Evolutionary conservation across 2,888 invertebrate species (phyloP), one percentile per base, ranked within the genome.

Genomic region (Piscicola geometra): DNA sequence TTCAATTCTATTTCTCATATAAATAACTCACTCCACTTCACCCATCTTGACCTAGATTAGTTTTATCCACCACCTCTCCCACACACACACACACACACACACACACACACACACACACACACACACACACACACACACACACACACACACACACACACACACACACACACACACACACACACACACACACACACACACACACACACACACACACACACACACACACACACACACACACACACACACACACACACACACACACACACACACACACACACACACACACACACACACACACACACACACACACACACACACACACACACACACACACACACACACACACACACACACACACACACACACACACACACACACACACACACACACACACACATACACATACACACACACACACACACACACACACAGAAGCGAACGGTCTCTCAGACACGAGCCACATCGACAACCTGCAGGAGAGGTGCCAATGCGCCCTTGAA

Each of bases 401-500:
- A 56, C 60, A 56, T n/a, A 56, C 60, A 56, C 60, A 56, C 60
- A 56, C 60, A 56, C 60, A 56, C 60, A 56, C 60, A 56, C 60
- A 56, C 60, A 56, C 60, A 56, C 60, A 56, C 32, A 12, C 91
- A 97, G 97, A 98, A 88, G 96, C 96, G 56, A 94, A 94, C 85
- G 97, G 96, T 64, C 87, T 98, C 80, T 93, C 94, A 80, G 96
- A 97, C 88, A 92, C 93, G 75, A 91, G 91, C 72, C 94, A 96
- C 87, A 94, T 98, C 87, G 97, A 97, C 87, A 92, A 93, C 82
- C 90, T 97, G 79, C 97, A 97, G 87, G 97, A 97, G 86, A 97
- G 97, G 86, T 94, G 95, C n/a, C 97, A 97, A 86, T 95, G 95
- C 87, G 97, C 97, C 50, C 89, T 98, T 80, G 97, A 98, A 86